Conservation (phyloP, 1,140 invertebrate genomes). For the Heterodera carotae region DNA sequence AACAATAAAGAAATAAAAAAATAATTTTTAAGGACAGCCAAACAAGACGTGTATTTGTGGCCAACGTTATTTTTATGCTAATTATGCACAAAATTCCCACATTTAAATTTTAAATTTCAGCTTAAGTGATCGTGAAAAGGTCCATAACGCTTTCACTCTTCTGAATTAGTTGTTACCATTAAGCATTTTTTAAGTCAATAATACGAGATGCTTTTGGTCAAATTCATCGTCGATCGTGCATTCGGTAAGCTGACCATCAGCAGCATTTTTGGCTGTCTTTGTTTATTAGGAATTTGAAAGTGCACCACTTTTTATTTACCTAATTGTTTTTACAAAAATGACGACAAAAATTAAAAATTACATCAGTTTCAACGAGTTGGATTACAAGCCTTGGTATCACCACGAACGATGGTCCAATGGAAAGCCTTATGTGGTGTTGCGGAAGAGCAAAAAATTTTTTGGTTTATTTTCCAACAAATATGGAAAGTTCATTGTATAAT, state of each 20-base stretch:
- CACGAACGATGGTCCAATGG: constrained; percentile 57
- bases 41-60: constrained; percentile 57
- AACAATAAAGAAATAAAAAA: neutral
- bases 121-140: constrained; percentile 52
- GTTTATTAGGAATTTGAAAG: too few relatives aligned
- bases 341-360: neutral
- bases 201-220: constrained; percentile 57
- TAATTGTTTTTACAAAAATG: too few relatives aligned
- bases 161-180: too few relatives aligned
- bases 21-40: constrained; percentile 35
- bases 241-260: too few relatives aligned
- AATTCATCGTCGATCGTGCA: constrained; percentile 56
- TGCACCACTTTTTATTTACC: neutral
- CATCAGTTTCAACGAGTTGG: constrained; percentile 44
- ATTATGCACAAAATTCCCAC: too few relatives aligned
- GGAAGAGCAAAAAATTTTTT: constrained; percentile 61
- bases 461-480: constrained; percentile 34
- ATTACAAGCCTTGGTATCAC: constrained; percentile 63
- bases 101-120: constrained; percentile 12
- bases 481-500: neutral
- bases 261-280: too few relatives aligned
- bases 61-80: constrained; percentile 22
- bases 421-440: constrained; percentile 61
- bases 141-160: neutral
- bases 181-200: constrained; percentile 16